Evolutionary conservation across 2,888 invertebrate genomes (phyloP), one percentile per base, ranked within the genome.

Genomic region (Lithophane semibrunnea): DNA sequence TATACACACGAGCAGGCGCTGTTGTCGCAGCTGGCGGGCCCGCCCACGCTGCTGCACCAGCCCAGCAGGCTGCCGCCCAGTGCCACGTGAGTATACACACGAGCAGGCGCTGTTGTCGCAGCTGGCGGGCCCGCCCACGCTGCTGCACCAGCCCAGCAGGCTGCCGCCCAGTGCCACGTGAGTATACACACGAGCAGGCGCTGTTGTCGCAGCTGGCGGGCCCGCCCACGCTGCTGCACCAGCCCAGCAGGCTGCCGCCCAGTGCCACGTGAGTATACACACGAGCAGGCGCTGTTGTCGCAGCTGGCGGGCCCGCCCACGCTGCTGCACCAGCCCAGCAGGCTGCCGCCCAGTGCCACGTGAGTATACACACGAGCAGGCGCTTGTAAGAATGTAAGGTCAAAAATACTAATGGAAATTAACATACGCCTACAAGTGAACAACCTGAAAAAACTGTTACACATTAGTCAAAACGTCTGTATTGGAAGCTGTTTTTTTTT

Each of bases 21-120:
- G 68, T 94, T 98, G 82, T 98, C 98, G 93, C 96, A 99, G 86
- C 90, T 93, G 67, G 94, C 93, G 52, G 95, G 94, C 24, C 92
- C 94, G 79, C 88, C 89, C 88, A 88, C 95, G 83, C 94, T 94
- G 88, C 75, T 92, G 89, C 77, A 86, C 74, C 86, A 83, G 65
- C 82, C 78, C 65, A 37, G 16, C 47, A 54, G 70, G 0, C 88
- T 87, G 72, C 87, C 88, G 1, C 3, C 37, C 18, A 0, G 0
- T 7, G 91, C 90, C 75, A 90, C 91, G 92, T 94, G 29, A 83
- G 91, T 67, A 18, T 37, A 37, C 37, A 58, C 58, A 5, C 56
- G 56, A 49, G 13, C 4, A 47, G 84, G 97, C 98, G 91, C 94
- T 98, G 68, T 94, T 98, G 82, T 98, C 98, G 93, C 96, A 99